Conservation (phyloP, 1,140 invertebrate species). For the Dendrolimus kikuchii region DNA sequence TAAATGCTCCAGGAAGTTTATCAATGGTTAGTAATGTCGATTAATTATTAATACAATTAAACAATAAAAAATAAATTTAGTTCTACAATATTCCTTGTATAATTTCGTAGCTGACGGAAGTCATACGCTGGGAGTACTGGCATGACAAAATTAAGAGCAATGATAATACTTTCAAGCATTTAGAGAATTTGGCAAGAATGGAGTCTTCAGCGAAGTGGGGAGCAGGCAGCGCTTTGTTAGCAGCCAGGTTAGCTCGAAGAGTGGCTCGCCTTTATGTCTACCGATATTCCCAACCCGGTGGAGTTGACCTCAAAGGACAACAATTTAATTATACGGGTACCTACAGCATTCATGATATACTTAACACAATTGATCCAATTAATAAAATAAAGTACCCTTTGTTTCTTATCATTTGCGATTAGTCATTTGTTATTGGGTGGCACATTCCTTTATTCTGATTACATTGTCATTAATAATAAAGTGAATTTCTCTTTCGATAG, state of each 20-base stretch:
- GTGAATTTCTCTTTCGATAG: slow-evolving; percentile 30
- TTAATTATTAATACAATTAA: too few relatives aligned
- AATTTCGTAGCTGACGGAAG: too few relatives aligned
- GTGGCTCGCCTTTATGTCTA: slow-evolving; percentile 55
- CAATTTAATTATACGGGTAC: slow-evolving; percentile 59
- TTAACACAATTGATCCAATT: not conserved
- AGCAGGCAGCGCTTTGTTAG: slow-evolving; percentile 56
- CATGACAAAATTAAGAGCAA: too few relatives aligned
- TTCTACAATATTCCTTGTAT: too few relatives aligned
- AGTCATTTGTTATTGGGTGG: too few relatives aligned
- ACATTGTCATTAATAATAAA: too few relatives aligned
- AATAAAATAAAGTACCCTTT: too few relatives aligned
- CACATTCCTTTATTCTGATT: too few relatives aligned
- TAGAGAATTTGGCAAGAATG: slow-evolving; percentile 37
- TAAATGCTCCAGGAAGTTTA: slow-evolving; percentile 24
- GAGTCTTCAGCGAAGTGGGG: slow-evolving; percentile 63
- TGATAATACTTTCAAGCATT: not conserved
- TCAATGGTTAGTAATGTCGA: slow-evolving; percentile 23
- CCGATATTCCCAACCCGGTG: slow-evolving; percentile 45
- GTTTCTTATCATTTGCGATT: too few relatives aligned
- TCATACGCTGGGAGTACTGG: too few relatives aligned
- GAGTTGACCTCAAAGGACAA: slow-evolving; percentile 61
- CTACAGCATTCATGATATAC: not conserved
- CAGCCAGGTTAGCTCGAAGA: slow-evolving; percentile 48
- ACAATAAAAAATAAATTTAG: too few relatives aligned